These are phyloP conservation scores for Drosophila asahinai DNA, from an alignment of 1,140 invertebrate genomes.

Conservation along the genomic window DNA sequence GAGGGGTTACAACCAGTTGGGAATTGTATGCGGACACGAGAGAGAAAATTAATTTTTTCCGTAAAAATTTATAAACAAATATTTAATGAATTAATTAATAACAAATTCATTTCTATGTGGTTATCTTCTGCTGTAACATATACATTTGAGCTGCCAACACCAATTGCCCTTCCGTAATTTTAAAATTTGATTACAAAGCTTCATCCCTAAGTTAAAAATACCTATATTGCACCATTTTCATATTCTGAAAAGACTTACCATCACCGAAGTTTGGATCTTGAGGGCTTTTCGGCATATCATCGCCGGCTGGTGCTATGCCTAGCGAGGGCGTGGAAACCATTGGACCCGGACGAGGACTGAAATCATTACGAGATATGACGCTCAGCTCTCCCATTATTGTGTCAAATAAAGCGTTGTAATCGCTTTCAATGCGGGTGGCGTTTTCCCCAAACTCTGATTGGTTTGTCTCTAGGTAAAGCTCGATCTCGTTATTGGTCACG, in stretches of 20 bases:
- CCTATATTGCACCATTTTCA: too few relatives aligned
- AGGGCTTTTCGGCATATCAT: slow-evolving; percentile 90
- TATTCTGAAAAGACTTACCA: slow-evolving; percentile 78
- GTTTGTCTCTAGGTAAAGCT: slow-evolving; percentile 93
- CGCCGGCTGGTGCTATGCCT: slow-evolving; percentile 92
- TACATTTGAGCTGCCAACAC: too few relatives aligned
- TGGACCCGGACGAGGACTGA: slow-evolving; percentile 68
- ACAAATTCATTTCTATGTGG: too few relatives aligned
- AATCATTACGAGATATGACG: slow-evolving; percentile 86
- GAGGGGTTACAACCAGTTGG: too few relatives aligned
- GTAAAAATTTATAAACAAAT: too few relatives aligned
- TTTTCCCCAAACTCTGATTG: slow-evolving; percentile 90
- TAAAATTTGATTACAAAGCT: too few relatives aligned
- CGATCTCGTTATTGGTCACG: slow-evolving; percentile 99
- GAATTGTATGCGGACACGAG: too few relatives aligned
- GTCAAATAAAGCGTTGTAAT: slow-evolving; percentile 95
- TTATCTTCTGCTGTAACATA: too few relatives aligned
- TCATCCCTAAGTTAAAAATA: too few relatives aligned
- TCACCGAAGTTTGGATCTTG: slow-evolving; percentile 94
- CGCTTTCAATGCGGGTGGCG: slow-evolving; percentile 88
- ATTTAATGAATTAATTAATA: too few relatives aligned
- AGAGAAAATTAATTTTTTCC: too few relatives aligned
- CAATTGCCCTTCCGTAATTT: too few relatives aligned
- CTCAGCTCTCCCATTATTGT: slow-evolving; percentile 89
- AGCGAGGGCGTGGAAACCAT: slow-evolving; percentile 95